These are phyloP conservation scores for Lochmaea crataegi DNA, from an alignment of 2,888 invertebrate species.

Conservation along the genomic window DNA sequence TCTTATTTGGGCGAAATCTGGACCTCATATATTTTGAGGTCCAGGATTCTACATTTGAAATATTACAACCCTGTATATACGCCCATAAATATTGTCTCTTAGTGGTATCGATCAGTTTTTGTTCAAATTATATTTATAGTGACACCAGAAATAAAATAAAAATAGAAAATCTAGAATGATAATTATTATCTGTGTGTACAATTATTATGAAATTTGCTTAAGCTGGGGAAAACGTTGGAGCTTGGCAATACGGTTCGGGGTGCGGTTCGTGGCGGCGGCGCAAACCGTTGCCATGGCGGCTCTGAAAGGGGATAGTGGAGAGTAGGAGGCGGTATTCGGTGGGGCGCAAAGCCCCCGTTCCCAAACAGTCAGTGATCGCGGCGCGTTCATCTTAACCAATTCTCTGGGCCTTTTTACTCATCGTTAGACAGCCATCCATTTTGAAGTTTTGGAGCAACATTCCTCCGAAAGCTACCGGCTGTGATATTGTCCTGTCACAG, in stretches of 20 bases:
- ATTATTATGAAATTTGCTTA: not conserved
- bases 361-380: conserved; percentile 39
- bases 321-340: conserved; percentile 33
- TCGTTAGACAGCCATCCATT: conserved; percentile 63
- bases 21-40: too few species aligned
- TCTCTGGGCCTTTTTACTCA: conserved; percentile 41
- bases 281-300: conserved; percentile 64
- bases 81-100: too few species aligned
- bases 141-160: too few species aligned
- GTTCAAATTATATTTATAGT: too few species aligned
- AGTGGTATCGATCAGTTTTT: too few species aligned
- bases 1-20: too few species aligned
- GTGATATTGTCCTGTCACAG: conserved; percentile 99
- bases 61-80: too few species aligned
- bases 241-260: conserved; percentile 51
- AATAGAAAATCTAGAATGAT: too few species aligned
- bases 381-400: conserved; percentile 33
- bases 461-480: conserved; percentile 63
- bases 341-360: conserved; percentile 33
- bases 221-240: not conserved
- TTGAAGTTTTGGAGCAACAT: conserved; percentile 50
- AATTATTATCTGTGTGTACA: not conserved
- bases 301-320: conserved; percentile 50
- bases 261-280: conserved; percentile 66
- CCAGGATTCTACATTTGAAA: too few species aligned